Base-by-base conservation (phyloP, 2,888 invertebrate species). In the Tillus elongatus region DNA sequence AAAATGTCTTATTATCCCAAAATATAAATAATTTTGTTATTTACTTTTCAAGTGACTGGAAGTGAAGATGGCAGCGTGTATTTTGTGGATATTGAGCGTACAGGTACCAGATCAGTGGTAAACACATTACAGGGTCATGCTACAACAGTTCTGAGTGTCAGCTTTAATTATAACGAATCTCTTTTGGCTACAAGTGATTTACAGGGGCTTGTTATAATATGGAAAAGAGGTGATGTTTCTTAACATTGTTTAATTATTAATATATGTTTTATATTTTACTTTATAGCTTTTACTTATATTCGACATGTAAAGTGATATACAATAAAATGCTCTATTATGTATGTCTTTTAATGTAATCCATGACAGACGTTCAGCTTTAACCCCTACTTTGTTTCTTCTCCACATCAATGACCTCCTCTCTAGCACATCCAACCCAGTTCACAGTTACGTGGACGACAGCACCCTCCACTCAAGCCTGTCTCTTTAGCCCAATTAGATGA, bases 151-250 rank as follows among this genome's bases (percentile, higher is more conserved):
- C 67, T 88, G 12, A 84, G 87, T 35, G 81, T 89, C 15, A 80
- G 82, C 50, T 89, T 90, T 65, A 89, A 88, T 66, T 86, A 86
- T 66, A 86, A 89, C 63, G 89, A 90, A 69, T 83, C 84, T 56
- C 70, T 88, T 47, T 68, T 90, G 43, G 89, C 89, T 26, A 84
- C 86, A 15, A 84, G 85, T 59, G 90, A 90, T 70, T 70, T 80
- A 35, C 76, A 83, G 47, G 89, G 84, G 1, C 73, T 83, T 41
- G 79, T 85, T 46, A 84, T 85, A 55, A 73, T 85, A 39, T 85
- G 85, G 85, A 72, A 77, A 37, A 65, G 77, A 39, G 62, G 46
- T 8, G 24, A 19, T 19, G 24, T 19, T 19, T 6, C n/a, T 8
- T 19, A n/a, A 19, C n/a, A 19, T n/a, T 19, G 24, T 6, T n/a